phyloP scores from a whole-genome alignment of 2,113 vertebrate genomes.

The Erpornis zantholeuca region DNA sequence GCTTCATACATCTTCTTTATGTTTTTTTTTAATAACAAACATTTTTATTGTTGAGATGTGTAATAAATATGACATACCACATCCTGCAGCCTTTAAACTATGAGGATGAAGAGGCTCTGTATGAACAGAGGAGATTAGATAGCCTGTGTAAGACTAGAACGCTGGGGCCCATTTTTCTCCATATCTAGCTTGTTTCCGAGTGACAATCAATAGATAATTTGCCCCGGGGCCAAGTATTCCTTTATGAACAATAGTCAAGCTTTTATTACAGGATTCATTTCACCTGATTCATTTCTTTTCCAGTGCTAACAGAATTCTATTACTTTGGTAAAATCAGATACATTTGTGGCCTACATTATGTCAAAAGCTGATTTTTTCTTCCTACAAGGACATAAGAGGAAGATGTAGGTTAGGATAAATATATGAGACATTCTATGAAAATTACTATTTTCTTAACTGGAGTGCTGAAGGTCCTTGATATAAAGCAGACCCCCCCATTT shows the following conservation, averaged over 20 bases:
- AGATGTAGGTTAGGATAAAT: neutral
- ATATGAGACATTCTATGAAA: neutral
- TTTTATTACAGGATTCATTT: neutral
- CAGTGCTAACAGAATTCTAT: neutral
- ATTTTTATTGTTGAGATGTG: neutral
- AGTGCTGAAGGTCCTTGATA: neutral
- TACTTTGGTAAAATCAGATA: neutral
- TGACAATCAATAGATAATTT: neutral
- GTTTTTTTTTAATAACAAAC: conserved; percentile 10
- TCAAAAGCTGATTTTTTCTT: neutral
- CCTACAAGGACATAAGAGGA: neutral
- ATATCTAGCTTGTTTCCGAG: neutral
- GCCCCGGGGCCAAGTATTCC: neutral
- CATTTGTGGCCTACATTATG: neutral
- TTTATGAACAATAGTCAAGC: neutral
- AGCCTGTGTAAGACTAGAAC: neutral
- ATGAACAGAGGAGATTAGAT: neutral
- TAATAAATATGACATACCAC: neutral
- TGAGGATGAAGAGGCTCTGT: neutral
- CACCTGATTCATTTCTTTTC: neutral
- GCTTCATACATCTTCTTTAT: neutral
- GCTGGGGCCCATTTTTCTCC: neutral
- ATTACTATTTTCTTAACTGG: neutral
- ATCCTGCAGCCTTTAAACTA: neutral
- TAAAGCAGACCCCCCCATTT: neutral